phyloP scores from a whole-genome alignment of 2,888 invertebrate species.

The Nipponacmea schrenckii region DNA sequence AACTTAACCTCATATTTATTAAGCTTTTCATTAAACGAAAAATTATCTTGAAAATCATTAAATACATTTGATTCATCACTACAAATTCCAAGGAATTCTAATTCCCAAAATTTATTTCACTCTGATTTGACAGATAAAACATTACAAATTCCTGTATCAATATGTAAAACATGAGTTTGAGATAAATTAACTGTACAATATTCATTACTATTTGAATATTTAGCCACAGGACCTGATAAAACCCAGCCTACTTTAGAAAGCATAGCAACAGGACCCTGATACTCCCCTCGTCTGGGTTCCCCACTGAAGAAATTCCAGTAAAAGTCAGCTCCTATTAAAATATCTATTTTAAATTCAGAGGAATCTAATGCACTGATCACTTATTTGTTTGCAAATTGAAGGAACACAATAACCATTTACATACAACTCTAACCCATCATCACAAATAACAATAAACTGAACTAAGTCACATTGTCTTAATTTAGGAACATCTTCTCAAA shows the following conservation, averaged over 20 bases:
- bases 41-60: not conserved
- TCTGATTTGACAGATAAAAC: not conserved
- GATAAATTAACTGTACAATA: not conserved
- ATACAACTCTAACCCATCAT: not conserved
- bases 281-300: not conserved
- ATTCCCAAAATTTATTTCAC: not conserved
- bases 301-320: not conserved
- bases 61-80: not conserved
- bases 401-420: not conserved
- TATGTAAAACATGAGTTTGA: slow-evolving; percentile 1
- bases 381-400: slow-evolving; percentile 1
- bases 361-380: not conserved
- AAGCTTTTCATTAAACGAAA: no score
- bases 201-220: not conserved
- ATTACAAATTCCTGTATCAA: no score
- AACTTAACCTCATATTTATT: not conserved
- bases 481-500: not conserved
- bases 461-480: not conserved
- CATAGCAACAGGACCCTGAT: not conserved
- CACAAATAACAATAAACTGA: not conserved
- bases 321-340: no score
- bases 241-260: not conserved
- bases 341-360: not conserved
- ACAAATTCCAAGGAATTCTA: not conserved
- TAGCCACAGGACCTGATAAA: not conserved